phyloP scores from a whole-genome alignment of 2,888 invertebrate species.

The Cheilosia scutellata region DNA sequence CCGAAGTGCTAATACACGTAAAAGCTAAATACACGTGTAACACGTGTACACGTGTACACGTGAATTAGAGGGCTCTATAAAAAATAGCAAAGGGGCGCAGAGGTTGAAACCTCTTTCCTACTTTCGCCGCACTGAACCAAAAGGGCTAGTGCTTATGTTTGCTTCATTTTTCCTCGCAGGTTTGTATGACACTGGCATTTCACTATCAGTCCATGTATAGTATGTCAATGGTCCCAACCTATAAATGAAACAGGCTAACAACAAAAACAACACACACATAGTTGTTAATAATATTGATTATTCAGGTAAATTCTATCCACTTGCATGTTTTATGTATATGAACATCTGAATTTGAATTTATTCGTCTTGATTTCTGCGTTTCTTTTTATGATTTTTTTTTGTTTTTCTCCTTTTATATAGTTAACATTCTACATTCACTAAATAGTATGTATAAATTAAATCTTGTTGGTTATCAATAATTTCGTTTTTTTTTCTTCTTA shows the following conservation, averaged over 20 bases:
- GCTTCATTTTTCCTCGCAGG: too few relatives aligned
- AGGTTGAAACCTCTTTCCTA: too few relatives aligned
- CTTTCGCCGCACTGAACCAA: too few relatives aligned
- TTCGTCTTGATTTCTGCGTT: constrained; percentile 56
- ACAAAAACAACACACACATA: constrained; percentile 33
- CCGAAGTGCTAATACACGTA: too few relatives aligned
- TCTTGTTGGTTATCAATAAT: constrained; percentile 69
- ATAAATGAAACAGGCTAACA: not conserved
- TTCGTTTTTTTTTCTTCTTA: constrained; percentile 59
- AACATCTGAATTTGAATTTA: constrained; percentile 73
- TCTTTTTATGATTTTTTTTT: constrained; percentile 42
- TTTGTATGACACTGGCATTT: too few relatives aligned
- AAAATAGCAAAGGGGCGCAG: too few relatives aligned
- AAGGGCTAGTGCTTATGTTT: too few relatives aligned
- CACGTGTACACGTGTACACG: too few relatives aligned
- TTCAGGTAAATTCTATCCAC: constrained; percentile 74
- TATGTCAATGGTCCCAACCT: too few relatives aligned
- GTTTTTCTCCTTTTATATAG: constrained; percentile 55
- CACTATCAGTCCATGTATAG: too few relatives aligned
- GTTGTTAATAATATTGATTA: constrained; percentile 74
- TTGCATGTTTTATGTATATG: constrained; percentile 56
- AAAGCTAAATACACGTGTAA: too few relatives aligned
- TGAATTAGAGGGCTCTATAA: too few relatives aligned
- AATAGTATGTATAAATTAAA: constrained; percentile 75
- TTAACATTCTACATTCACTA: constrained; percentile 75